Conservation (phyloP, 2,888 invertebrate species). For the Callyntrura guangdongensis region DNA sequence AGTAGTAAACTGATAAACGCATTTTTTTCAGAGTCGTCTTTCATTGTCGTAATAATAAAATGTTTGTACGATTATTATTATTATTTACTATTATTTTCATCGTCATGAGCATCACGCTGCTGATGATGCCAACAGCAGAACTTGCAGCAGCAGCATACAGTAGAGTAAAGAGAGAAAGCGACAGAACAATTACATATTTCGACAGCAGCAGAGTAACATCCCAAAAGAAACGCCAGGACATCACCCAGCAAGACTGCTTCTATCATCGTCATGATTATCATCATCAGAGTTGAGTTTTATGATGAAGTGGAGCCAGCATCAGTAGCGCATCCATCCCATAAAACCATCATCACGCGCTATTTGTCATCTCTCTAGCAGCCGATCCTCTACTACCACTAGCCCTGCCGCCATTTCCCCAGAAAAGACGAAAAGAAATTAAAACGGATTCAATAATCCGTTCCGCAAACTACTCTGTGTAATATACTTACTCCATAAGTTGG, state of each 20-base stretch:
- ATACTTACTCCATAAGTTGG: slow-evolving; percentile 4
- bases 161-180: background rate
- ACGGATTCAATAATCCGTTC: slow-evolving; percentile 61
- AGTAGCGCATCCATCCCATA: slow-evolving; percentile 47
- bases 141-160: too few relatives aligned
- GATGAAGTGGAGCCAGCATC: slow-evolving; percentile 49
- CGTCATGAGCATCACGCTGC: background rate
- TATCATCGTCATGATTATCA: too few relatives aligned
- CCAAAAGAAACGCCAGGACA: too few relatives aligned
- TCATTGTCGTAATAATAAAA: slow-evolving; percentile 23
- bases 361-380: slow-evolving; percentile 51
- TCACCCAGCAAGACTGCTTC: slow-evolving; percentile 42
- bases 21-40: background rate
- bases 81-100: slow-evolving; percentile 12
- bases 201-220: too few relatives aligned
- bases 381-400: too few relatives aligned
- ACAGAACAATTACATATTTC: slow-evolving; percentile 24
- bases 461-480: slow-evolving; percentile 33
- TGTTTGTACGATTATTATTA: slow-evolving; percentile 45
- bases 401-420: background rate
- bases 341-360: slow-evolving; percentile 58
- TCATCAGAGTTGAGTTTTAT: slow-evolving; percentile 45
- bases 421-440: slow-evolving; percentile 43
- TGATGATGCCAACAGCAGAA: slow-evolving; percentile 25
- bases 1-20: background rate